These are phyloP conservation scores for Eciton burchellii DNA, from an alignment of 1,140 invertebrate genomes.

Conservation along the genomic window DNA sequence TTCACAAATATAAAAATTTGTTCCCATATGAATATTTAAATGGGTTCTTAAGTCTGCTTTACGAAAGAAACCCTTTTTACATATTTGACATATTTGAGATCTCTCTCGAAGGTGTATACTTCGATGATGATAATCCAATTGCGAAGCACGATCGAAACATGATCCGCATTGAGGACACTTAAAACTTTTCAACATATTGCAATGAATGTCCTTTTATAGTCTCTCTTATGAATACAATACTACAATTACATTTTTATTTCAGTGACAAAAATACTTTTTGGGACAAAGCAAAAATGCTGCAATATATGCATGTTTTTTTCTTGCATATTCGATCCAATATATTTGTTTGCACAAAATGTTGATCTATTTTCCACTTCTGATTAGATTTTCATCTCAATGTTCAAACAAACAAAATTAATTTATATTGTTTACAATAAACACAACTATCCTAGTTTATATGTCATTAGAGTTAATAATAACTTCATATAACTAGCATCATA, in stretches of 20 bases:
- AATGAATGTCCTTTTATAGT: slow-evolving; percentile 59
- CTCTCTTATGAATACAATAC: background rate
- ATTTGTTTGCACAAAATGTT: background rate
- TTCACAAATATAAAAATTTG: slow-evolving; percentile 83
- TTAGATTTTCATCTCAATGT: no score
- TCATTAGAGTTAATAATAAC: no score
- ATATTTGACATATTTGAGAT: slow-evolving; percentile 81
- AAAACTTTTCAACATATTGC: slow-evolving; percentile 74
- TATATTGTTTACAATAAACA: no score
- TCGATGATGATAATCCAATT: slow-evolving; percentile 79
- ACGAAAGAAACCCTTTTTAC: slow-evolving; percentile 81
- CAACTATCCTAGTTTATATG: no score
- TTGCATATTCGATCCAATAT: background rate
- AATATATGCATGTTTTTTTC: background rate
- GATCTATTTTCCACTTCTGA: no score
- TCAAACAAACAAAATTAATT: no score
- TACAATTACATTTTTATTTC: background rate
- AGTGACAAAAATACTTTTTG: background rate
- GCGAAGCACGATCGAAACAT: slow-evolving; percentile 80
- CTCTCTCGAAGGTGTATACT: slow-evolving; percentile 81
- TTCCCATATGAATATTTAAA: slow-evolving; percentile 84
- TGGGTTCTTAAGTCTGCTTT: slow-evolving; percentile 84
- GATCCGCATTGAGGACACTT: slow-evolving; percentile 78
- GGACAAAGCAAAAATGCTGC: background rate
- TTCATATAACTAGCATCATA: no score